These are phyloP conservation scores for Aviceda subcristata DNA, from an alignment of 2,113 vertebrate genomes.

Conservation along the genomic window DNA sequence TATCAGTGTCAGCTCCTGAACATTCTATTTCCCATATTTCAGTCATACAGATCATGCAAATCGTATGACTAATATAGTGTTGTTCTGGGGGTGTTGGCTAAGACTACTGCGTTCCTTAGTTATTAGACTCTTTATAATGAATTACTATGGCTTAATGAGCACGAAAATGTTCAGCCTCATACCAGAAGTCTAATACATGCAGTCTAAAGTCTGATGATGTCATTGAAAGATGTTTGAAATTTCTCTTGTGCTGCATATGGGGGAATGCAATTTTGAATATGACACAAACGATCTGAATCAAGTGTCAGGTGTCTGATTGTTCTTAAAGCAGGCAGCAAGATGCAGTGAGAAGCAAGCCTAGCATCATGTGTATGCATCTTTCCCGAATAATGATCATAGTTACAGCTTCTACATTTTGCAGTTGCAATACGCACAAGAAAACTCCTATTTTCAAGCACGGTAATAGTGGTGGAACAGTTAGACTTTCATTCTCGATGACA, in stretches of 20 bases:
- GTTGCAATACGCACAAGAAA: not conserved
- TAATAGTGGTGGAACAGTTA: not conserved
- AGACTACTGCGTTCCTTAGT: not conserved
- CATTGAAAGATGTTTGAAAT: not conserved
- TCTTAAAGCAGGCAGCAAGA: not conserved
- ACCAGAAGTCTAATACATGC: not conserved
- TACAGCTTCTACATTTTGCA: not conserved
- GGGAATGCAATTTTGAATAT: not conserved
- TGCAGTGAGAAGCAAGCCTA: not conserved
- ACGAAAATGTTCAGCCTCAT: not conserved
- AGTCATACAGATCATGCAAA: not conserved
- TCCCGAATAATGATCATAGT: not conserved
- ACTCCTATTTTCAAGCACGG: not conserved
- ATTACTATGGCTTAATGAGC: not conserved
- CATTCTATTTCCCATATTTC: not conserved
- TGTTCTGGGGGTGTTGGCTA: not conserved
- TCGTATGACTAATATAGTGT: not conserved
- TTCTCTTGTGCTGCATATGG: not conserved
- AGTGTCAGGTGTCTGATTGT: not conserved
- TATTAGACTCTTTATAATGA: not conserved
- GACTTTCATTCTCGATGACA: not conserved
- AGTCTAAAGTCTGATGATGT: not conserved
- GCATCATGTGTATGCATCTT: not conserved
- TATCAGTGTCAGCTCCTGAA: not conserved
- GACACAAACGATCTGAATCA: not conserved